phyloP scores from a whole-genome alignment of 2,888 invertebrate species.

The Andrena trimmerana region DNA sequence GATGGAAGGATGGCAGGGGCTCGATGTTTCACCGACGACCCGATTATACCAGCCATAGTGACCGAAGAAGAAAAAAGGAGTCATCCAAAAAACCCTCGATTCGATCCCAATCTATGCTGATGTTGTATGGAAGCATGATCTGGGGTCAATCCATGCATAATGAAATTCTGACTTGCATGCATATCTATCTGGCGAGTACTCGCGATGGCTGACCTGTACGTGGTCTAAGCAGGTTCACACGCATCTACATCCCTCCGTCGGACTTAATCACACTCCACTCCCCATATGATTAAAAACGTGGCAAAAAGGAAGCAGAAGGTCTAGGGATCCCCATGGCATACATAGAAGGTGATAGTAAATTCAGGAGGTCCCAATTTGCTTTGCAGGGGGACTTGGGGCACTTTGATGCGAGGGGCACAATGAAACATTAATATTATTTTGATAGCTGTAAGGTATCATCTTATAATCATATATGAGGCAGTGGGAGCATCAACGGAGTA shows the following conservation, averaged over 20 bases:
- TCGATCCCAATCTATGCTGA: slow-evolving; percentile 78
- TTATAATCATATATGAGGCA: too few relatives aligned
- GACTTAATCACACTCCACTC: neutral
- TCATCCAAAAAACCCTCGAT: slow-evolving; percentile 70
- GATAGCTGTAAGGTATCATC: too few relatives aligned
- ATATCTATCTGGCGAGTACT: slow-evolving; percentile 40
- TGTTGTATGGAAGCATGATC: slow-evolving; percentile 73
- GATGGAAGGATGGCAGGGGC: slow-evolving; percentile 25
- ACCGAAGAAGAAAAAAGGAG: slow-evolving; percentile 65
- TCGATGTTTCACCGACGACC: slow-evolving; percentile 52
- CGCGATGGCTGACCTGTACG: neutral
- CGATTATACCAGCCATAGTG: slow-evolving; percentile 65
- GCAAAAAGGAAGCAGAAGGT: neutral
- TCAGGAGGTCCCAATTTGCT: too few relatives aligned
- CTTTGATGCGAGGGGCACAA: too few relatives aligned
- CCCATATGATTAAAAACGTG: neutral
- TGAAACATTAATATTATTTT: too few relatives aligned
- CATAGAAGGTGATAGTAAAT: too few relatives aligned
- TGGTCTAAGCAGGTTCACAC: slow-evolving; percentile 29
- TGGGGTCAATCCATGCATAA: slow-evolving; percentile 78
- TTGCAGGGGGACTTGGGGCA: too few relatives aligned
- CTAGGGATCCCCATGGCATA: too few relatives aligned
- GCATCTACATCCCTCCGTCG: neutral
- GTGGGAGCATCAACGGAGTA: too few relatives aligned
- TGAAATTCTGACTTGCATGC: slow-evolving; percentile 72